phyloP scores from a whole-genome alignment of 2,113 vertebrate genomes.

The Pelmatolapia mariae region DNA sequence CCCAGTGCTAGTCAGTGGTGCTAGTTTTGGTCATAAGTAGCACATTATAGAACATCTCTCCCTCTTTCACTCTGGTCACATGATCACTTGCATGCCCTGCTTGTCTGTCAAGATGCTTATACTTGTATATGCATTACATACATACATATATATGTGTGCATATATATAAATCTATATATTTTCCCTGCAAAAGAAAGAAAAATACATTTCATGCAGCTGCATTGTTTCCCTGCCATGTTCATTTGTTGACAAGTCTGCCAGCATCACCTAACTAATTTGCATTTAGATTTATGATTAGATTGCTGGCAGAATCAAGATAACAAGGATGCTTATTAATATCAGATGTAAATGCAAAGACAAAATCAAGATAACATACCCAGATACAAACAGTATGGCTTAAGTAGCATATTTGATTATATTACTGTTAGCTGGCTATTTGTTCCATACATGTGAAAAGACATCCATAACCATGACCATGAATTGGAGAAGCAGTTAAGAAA shows the following conservation, averaged over 20 bases:
- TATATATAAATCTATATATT: background rate
- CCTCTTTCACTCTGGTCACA: background rate
- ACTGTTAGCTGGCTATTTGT: background rate
- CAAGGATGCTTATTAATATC: background rate
- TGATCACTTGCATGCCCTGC: background rate
- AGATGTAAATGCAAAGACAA: background rate
- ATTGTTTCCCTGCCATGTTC: background rate
- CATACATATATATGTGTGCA: background rate
- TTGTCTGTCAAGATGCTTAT: background rate
- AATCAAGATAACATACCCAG: background rate
- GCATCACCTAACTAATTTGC: background rate
- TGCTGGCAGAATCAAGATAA: background rate
- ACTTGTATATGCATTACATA: background rate
- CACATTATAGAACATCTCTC: background rate
- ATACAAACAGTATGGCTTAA: background rate
- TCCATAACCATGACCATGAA: background rate
- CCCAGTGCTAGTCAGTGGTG: background rate
- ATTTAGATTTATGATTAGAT: background rate
- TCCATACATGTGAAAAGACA: background rate
- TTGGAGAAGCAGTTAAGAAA: background rate
- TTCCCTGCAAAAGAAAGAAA: background rate
- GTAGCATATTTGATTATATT: background rate
- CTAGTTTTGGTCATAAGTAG: background rate
- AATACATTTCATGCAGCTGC: background rate
- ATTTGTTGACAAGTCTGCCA: background rate